Conservation (phyloP, 2,888 invertebrate species). For the Siphlonurus alternatus region DNA sequence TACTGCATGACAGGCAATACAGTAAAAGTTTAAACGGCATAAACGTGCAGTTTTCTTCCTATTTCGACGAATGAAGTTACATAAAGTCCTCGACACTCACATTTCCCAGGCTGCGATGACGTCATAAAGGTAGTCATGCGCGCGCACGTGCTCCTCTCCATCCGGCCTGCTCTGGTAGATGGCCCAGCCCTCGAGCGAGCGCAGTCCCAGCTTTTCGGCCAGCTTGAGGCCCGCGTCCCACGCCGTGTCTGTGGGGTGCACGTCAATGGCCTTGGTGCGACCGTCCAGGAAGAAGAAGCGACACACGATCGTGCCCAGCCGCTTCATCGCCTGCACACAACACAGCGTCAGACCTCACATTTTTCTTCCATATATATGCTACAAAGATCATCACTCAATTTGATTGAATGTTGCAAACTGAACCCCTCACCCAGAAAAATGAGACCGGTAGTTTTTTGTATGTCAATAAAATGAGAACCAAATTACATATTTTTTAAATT, state of each 20-base stretch:
- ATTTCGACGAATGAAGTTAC: no score
- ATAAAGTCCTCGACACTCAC: slow-evolving; percentile 36
- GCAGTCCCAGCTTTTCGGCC: slow-evolving; percentile 71
- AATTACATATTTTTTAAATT: no score
- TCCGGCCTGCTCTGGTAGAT: slow-evolving; percentile 79
- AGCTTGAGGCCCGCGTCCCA: slow-evolving; percentile 76
- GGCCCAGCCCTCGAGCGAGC: slow-evolving; percentile 83
- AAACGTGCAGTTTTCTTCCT: no score
- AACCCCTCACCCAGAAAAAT: no score
- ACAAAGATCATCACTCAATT: no score
- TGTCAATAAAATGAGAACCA: no score
- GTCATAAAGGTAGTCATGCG: slow-evolving; percentile 84
- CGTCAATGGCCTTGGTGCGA: slow-evolving; percentile 85
- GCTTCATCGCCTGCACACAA: slow-evolving; percentile 58
- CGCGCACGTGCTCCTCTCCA: slow-evolving; percentile 77
- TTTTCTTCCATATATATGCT: no score
- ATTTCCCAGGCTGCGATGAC: slow-evolving; percentile 91
- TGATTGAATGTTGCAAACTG: no score
- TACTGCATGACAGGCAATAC: no score
- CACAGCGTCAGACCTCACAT: no score
- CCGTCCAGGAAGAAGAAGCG: slow-evolving; percentile 91
- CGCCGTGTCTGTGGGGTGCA: slow-evolving; percentile 88
- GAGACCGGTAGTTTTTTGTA: no score
- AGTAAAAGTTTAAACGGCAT: no score
- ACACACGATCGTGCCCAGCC: slow-evolving; percentile 81